Evolutionary conservation across 1,140 invertebrate species (phyloP), one percentile per base, ranked within the genome.

Genomic region (Tetramorium simillimum): DNA sequence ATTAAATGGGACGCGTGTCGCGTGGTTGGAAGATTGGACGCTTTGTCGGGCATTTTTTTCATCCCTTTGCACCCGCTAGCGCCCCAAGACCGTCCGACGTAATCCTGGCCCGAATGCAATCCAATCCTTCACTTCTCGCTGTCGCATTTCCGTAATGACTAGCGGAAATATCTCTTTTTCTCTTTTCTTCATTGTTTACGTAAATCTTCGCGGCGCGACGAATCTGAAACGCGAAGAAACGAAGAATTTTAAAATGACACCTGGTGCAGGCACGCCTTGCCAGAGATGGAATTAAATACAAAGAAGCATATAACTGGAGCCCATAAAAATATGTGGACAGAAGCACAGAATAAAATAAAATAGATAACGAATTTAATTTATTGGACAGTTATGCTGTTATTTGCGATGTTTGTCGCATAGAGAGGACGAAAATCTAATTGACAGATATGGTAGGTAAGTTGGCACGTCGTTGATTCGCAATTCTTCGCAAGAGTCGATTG

Each of bases 1-100:
- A 40, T 63, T 62, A 77, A 78, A 78, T 33, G 43, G 76, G 40
- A 78, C 58, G 76, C 76, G 76, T 78, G 58, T 24, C 76, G 40
- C 43, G 43, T 43, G 76, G 76, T 78, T 78, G 75, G 37, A 77
- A 33, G 75, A 77, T 40, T 40, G 58, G 43, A 33, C 76, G 43
- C 43, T 65, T 65, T 65, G 28, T 78, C 76, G 58, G 24, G 21
- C 58, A 37, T 43, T 28, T 62, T 63, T 76, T 76, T 78, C 33
- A 62, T 63, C 18, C 40, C 58, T 77, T 62, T 33, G 40, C 43
- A 65, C 24, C 56, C 33, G 60, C 37, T 16, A 7, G 16, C 12
- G 40, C 10, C 0, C 40, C 58, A 65, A 78, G 58, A 78, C 63
- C 24, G 75, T 24, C 16, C 56, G 58, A 63, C 46, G 18, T 43